A percentile compares a stretch with the other conserved stretches of the same genome.
Evolutionary conservation across 2,888 invertebrate species (phyloP).

Genomic region (Pristionchus exspectatus): DNA sequence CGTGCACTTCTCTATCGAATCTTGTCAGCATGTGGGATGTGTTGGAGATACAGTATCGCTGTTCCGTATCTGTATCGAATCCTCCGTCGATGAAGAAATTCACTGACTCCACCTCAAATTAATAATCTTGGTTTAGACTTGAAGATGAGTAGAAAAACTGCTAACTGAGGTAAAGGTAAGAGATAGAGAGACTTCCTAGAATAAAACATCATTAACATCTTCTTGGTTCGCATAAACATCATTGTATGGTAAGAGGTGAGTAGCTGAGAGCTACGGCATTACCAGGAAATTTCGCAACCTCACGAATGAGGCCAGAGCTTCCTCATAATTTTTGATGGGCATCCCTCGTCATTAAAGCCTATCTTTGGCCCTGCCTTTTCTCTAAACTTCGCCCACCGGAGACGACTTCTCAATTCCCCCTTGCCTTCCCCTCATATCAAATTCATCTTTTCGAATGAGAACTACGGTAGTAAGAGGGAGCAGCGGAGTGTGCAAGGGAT

Average conservation of each 20-base stretch:
- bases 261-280: no score
- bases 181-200: no score
- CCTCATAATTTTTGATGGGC: no score
- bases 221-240: no score
- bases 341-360: no score
- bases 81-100: slow-evolving; percentile 54
- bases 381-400: background rate
- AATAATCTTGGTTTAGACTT: background rate
- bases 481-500: background rate
- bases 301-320: no score
- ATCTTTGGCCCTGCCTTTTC: background rate
- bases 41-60: background rate
- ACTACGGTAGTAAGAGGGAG: background rate
- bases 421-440: background rate
- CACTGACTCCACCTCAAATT: background rate
- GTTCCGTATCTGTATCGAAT: background rate
- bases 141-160: no score
- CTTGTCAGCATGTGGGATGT: background rate
- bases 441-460: background rate
- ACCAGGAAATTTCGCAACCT: no score
- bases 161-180: no score
- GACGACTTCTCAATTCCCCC: background rate
- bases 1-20: background rate
- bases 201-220: no score
- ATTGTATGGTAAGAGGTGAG: no score